Evolutionary conservation across 2,888 invertebrate genomes (phyloP).

Genomic region (Meliscaeva auricollis): DNA sequence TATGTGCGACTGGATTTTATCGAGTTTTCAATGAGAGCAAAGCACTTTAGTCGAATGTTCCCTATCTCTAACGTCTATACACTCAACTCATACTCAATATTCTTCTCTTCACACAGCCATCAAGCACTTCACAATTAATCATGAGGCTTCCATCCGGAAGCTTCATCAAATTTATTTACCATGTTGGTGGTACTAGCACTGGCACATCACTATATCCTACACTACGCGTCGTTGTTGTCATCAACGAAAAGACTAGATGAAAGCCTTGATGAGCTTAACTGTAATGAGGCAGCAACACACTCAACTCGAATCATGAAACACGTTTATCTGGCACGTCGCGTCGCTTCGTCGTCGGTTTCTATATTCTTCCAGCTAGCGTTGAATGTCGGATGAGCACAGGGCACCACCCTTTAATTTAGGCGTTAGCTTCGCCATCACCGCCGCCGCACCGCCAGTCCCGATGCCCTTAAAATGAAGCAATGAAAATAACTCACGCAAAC

Average conservation of each 20-base stretch:
- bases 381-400: constrained; percentile 37
- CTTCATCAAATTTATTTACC: constrained; percentile 75
- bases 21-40: constrained; percentile 51
- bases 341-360: neutral
- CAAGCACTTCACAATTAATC: constrained; percentile 74
- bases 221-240: constrained; percentile 6
- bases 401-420: constrained; percentile 56
- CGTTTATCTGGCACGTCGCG: constrained; percentile 71
- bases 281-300: constrained; percentile 71
- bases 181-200: constrained; percentile 25
- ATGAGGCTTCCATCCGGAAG: constrained; percentile 69
- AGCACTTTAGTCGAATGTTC: constrained; percentile 30
- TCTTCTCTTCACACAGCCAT: constrained; percentile 41
- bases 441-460: neutral
- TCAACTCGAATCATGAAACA: constrained; percentile 63
- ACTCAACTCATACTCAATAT: neutral
- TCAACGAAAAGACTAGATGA: constrained; percentile 43
- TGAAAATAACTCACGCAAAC: constrained; percentile 67
- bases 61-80: neutral
- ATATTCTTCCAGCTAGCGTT: neutral
- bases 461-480: constrained; percentile 64
- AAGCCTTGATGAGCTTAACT: constrained; percentile 61
- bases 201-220: neutral
- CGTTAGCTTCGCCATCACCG: no score
- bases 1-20: constrained; percentile 48